A percentile compares a stretch with the other conserved stretches of the same genome.
These are phyloP conservation scores for Leptinotarsa lineolata DNA, from an alignment of 1,140 invertebrate species.

Conservation along the genomic window DNA sequence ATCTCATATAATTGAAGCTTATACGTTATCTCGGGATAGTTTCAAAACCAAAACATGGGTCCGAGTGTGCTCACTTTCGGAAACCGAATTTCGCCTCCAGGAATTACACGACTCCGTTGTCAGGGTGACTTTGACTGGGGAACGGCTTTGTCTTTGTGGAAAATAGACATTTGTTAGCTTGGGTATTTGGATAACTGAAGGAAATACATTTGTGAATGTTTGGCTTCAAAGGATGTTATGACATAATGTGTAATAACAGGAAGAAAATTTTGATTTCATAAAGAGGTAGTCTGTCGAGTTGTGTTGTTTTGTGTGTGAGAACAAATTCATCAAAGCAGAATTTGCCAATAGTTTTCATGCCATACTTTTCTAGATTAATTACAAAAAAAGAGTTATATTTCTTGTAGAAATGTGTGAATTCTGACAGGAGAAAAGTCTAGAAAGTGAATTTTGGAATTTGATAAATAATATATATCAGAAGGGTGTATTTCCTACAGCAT, in stretches of 20 bases:
- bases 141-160: neutral
- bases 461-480: too few relatives aligned
- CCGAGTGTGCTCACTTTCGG: neutral
- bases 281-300: too few relatives aligned
- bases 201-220: neutral
- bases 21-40: constrained; percentile 6
- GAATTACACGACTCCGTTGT: neutral
- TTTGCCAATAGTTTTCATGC: too few relatives aligned
- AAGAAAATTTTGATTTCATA: neutral
- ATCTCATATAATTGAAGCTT: constrained; percentile 20
- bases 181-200: neutral
- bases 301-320: too few relatives aligned
- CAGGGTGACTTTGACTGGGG: neutral
- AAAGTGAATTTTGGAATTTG: too few relatives aligned
- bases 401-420: too few relatives aligned
- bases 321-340: too few relatives aligned
- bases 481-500: too few relatives aligned
- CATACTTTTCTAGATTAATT: too few relatives aligned
- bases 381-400: too few relatives aligned
- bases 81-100: constrained; percentile 9
- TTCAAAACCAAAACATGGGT: constrained; percentile 13
- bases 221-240: neutral
- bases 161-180: neutral
- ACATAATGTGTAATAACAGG: neutral
- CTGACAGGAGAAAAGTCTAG: too few relatives aligned